These are phyloP conservation scores for Neelides folsomi DNA, from an alignment of 2,888 invertebrate genomes.

Conservation along the genomic window DNA sequence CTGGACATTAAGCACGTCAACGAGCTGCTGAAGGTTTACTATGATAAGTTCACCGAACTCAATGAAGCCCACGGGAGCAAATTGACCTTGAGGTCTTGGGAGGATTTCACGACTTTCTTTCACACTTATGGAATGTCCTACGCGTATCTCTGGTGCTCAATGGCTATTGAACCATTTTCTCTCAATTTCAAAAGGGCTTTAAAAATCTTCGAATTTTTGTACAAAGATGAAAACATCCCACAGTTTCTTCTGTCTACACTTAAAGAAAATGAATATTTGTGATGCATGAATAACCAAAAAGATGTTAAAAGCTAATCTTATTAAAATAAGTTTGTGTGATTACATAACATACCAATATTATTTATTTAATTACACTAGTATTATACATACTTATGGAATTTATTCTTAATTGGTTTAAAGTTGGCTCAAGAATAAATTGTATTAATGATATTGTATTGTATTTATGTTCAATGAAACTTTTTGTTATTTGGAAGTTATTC, in stretches of 20 bases:
- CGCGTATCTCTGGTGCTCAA: constrained; percentile 18
- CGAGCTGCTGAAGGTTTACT: constrained; percentile 12
- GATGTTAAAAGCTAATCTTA: no score
- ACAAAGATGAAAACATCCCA: constrained; percentile 12
- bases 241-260: constrained; percentile 10
- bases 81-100: constrained; percentile 6
- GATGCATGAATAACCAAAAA: no score
- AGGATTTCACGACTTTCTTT: constrained; percentile 17
- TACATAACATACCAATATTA: no score
- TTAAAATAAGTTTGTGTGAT: no score
- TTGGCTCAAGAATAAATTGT: no score
- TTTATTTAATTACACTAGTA: no score
- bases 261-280: no score
- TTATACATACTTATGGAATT: no score
- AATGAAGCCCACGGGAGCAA: background rate
- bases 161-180: constrained; percentile 15
- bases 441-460: no score
- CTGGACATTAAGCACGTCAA: constrained; percentile 13
- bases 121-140: constrained; percentile 22
- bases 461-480: no score
- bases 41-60: constrained; percentile 8
- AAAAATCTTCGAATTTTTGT: constrained; percentile 12
- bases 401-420: no score
- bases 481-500: no score
- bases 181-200: constrained; percentile 8